Base-by-base conservation (phyloP, 1,140 invertebrate genomes). In the Heliothis virescens region DNA sequence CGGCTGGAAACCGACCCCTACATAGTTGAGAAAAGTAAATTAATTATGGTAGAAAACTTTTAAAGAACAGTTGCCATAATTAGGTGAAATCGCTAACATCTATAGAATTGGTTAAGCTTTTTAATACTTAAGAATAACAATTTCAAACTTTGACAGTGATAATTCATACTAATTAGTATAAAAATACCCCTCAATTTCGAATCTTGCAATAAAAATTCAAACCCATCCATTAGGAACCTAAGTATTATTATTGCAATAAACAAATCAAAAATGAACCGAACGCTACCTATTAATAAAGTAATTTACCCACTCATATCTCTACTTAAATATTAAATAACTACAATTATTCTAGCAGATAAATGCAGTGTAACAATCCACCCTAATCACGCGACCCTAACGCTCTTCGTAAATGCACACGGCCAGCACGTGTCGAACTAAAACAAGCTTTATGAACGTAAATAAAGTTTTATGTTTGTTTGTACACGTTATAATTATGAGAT, bases 391-490 rank as follows among this genome's bases (percentile, higher is more conserved):
- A 29, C 34, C 57, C 10, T 57, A 73, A 16, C 53, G 4, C 18
- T 34, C 53, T 73, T 59, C 53, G 34, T 73, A 59, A 73, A 59
- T 18, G 53, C 63, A 52, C 47, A 52, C 16, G 72, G 1, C 4
- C 57, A 57, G 3, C 72, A 74, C 72, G 72, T 74, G 72, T 29
- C 72, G 4, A 16, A 11, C 7, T n/a, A 74, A 60, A 74, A 69
- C 48, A 69, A 16, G 72, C 26, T 29, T 48, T 74, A 60, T 26
- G 16, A 62, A 62, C 41, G 55, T 59, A 74, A 60, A 74, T 74
- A 74, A 59, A 50, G 55, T 60, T 74, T 50, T 74, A 60, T 62
- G 34, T 48, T 48, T 73, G 71, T 73, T 73, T 74, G 72, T 74
- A 60, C 48, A 9, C 26, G 11, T 26, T 62, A 74, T 74, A 74